These are phyloP conservation scores for Enteromius mattozi DNA, from an alignment of 2,797 vertebrate genomes.

Conservation along the genomic window DNA sequence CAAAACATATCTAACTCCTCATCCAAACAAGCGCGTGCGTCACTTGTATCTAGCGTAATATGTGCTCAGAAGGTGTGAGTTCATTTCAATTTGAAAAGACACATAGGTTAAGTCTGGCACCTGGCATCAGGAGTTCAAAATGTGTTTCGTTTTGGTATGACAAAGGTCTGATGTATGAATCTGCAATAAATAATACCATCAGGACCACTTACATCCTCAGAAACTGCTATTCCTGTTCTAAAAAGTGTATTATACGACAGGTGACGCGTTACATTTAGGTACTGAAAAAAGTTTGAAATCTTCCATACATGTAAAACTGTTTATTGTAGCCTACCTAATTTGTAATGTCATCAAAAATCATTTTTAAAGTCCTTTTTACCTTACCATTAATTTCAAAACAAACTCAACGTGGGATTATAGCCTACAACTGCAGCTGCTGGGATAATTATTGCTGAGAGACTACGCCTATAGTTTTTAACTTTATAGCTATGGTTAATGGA, in stretches of 20 bases:
- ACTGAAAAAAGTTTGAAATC: neutral
- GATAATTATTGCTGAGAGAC: neutral
- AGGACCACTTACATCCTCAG: neutral
- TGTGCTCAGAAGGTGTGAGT: neutral
- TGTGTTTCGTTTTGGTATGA: neutral
- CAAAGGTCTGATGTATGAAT: neutral
- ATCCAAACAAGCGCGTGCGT: neutral
- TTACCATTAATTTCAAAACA: neutral
- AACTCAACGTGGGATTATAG: neutral
- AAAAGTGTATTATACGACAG: neutral
- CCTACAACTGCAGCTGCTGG: neutral
- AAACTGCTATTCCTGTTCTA: neutral
- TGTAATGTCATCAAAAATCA: too few relatives aligned
- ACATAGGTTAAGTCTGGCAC: neutral
- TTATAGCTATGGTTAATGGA: neutral
- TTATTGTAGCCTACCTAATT: neutral
- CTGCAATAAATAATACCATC: neutral
- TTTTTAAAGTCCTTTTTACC: neutral
- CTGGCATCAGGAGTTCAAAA: neutral
- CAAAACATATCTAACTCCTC: neutral
- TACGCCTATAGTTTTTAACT: neutral
- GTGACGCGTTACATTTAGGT: neutral
- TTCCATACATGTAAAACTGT: neutral
- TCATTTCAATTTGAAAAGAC: neutral
- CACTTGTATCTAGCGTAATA: constrained; percentile 37